Base-by-base conservation (phyloP, 2,113 vertebrate genomes). In the Bubo bubo region DNA sequence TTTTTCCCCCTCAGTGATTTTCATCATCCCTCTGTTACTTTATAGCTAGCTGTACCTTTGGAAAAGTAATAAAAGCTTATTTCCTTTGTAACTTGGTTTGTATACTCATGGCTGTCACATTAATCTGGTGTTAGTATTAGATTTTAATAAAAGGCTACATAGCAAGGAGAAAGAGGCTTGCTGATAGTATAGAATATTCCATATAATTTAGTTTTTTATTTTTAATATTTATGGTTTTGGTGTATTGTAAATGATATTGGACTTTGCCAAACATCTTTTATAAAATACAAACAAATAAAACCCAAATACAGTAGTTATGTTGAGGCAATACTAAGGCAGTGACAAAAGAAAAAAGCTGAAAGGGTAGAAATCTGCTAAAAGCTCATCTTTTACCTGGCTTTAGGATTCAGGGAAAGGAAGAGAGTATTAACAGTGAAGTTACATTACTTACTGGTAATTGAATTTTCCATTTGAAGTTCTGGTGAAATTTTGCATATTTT, bases 31-130 rank as follows among this genome's bases (percentile, higher is more conserved):
- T 97, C 89, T 97, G 86, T 97, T 97, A 97, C 80, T 97, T 98
- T 95, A 96, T 97, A 98, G 95, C 88, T 98, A 97, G 90, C 95
- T 97, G 90, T 94, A 87, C 98, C 96, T 98, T 95, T 98, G 95
- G 83, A 98, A 98, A 98, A 98, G 98, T 98, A 98, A 98, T 98
- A 98, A 98, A 98, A 98, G 88, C 97, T 98, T 98, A 98, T 98
- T 98, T 98, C 94, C 95, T 98, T 98, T 97, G 94, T 98, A 98
- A 98, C 97, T 97, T 98, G 62, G 72, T 98, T 98, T 98, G 95
- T 98, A 90, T 96, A 97, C 95, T 97, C 92, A 37, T 86, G 96
- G 95, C 98, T 98, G 98, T 98, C 98, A 98, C 95, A 98, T 98
- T 98, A 98, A 97, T 97, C 97, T 90, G 64, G 90, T 96, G 97